Evolutionary conservation across 2,797 vertebrate genomes (phyloP), one percentile per base, ranked within the genome.

Genomic region (Cheirogaleus major): DNA sequence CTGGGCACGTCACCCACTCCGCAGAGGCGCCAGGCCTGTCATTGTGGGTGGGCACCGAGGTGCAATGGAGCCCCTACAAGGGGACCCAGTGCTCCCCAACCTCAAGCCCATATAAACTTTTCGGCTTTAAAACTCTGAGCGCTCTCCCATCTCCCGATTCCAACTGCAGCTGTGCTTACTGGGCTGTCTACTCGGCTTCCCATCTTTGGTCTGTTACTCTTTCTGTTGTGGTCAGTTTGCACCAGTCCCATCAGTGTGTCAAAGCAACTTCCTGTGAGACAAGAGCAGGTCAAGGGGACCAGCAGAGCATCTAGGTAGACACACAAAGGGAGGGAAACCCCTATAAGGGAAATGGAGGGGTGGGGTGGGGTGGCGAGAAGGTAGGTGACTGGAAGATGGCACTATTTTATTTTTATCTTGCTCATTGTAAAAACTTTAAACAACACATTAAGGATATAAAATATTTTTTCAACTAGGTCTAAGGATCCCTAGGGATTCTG

Each of bases 381-480:
- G 43, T 18, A 63, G 23, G 50, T 41, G 12, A 48, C 57, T 69
- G 5, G 30, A 43, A 87, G 57, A 43, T 11, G 30, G 30, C 6
- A 22, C 48, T 22, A 45, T 27, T 87, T 87, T 63, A 50, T 76
- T 90, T 89, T 82, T 83, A 69, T 59, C 67, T 88, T 57, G 35
- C 7, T 93, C 14, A 67, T 43, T 69, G 61, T 83, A 73, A 79
- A 89, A 63, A 25, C 4, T 57, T 83, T n/a, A n/a, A 67, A 45
- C 27, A 50, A 83, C 38, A 76, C 2, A 27, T 32, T 27, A 91
- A 92, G 38, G 70, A 80, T 43, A 85, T 38, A 35, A 88, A 88
- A 0, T 78, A 83, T 93, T 93, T 95, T 89, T 88, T 94, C n/a
- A 86, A 81, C 73, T 14, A 81, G 27, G 3, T 80, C 27, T 73